Percentiles rank a stretch among this genome's conserved stretches.
These are phyloP conservation scores for Ranitomeya variabilis DNA, from an alignment of 2,113 vertebrate species.

Conservation along the genomic window DNA sequence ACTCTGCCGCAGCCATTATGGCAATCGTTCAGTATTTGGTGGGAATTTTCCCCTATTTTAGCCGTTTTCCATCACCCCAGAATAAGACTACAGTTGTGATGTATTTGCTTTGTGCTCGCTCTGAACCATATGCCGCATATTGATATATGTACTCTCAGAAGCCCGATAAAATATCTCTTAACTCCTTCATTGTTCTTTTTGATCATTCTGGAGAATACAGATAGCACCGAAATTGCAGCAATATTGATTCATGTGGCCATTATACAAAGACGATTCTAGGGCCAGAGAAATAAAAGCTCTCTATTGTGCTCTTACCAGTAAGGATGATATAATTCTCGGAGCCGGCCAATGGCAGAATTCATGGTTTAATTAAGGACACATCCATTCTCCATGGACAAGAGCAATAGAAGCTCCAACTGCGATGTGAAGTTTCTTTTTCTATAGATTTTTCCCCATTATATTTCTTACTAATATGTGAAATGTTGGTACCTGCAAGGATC, in stretches of 20 bases:
- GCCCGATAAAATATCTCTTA: slow-evolving; percentile 22
- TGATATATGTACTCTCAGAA: background rate
- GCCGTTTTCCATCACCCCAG: background rate
- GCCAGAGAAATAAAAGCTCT: slow-evolving; percentile 14
- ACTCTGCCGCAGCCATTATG: background rate
- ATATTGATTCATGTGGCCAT: slow-evolving; percentile 19
- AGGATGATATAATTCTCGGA: background rate
- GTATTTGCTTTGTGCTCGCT: background rate
- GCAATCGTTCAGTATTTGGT: background rate
- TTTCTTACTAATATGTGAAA: slow-evolving; percentile 26
- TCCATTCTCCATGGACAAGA: background rate
- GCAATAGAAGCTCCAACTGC: background rate
- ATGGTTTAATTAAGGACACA: background rate
- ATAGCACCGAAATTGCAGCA: slow-evolving; percentile 1
- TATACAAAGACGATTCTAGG: background rate
- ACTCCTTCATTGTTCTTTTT: background rate
- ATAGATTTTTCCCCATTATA: background rate
- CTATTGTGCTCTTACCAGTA: slow-evolving; percentile 1
- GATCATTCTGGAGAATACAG: slow-evolving; percentile 17
- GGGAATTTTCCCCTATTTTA: background rate
- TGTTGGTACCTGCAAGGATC: slow-evolving; percentile 75
- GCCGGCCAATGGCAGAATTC: background rate
- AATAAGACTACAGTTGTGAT: background rate
- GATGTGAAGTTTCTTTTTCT: background rate
- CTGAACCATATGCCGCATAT: background rate